Conservation (phyloP, 2,888 invertebrate species). For the Corythucha ciliata region DNA sequence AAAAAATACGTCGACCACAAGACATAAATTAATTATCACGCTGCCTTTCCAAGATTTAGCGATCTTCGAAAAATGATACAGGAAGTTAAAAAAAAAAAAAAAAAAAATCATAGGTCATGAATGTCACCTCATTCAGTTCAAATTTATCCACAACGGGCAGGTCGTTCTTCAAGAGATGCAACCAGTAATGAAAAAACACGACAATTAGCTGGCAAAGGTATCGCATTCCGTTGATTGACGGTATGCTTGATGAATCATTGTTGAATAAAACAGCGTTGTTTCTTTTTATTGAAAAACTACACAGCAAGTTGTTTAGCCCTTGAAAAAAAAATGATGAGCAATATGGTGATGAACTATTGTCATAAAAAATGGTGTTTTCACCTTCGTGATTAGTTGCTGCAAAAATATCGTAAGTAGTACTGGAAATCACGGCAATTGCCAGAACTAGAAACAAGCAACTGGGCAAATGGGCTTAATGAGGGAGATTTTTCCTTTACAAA, state of each 20-base stretch:
- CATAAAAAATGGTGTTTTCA: neutral
- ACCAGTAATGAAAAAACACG: slow-evolving; percentile 8
- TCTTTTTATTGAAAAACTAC: slow-evolving; percentile 13
- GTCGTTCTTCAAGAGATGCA: slow-evolving; percentile 2
- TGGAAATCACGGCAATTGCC: neutral
- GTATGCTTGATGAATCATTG: neutral
- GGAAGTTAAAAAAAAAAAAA: too few species aligned
- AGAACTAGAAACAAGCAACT: too few species aligned
- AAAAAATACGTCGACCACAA: too few species aligned
- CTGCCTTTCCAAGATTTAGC: too few species aligned
- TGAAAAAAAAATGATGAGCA: neutral
- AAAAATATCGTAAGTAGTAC: slow-evolving; percentile 7
- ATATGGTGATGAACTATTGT: neutral
- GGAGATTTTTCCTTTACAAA: too few species aligned
- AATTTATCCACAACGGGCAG: slow-evolving; percentile 16
- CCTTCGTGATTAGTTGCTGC: slow-evolving; percentile 6
- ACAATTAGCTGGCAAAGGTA: slow-evolving; percentile 5
- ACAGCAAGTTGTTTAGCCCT: slow-evolving; percentile 8
- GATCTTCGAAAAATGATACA: too few species aligned
- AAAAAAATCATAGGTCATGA: too few species aligned
- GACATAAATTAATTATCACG: too few species aligned
- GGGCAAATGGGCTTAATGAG: too few species aligned
- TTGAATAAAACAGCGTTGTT: neutral
- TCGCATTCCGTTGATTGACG: slow-evolving; percentile 8
- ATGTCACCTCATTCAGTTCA: slow-evolving; percentile 4